These are phyloP conservation scores for Hyles lineata DNA, from an alignment of 2,888 invertebrate genomes.

Conservation along the genomic window DNA sequence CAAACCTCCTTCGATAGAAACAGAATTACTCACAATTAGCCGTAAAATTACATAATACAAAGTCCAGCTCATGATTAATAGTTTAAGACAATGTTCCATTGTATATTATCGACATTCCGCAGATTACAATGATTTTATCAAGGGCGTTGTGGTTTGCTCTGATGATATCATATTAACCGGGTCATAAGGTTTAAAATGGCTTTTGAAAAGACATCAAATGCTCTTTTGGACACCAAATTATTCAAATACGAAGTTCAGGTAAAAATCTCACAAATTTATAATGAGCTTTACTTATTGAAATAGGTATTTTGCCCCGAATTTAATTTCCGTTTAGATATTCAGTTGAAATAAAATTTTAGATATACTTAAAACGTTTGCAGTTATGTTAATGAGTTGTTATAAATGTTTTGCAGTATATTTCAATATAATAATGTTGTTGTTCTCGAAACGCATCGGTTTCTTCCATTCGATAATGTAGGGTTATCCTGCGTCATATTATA, in stretches of 20 bases:
- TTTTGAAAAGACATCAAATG: too few relatives aligned
- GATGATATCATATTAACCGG: not conserved
- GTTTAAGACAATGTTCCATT: conserved; percentile 3
- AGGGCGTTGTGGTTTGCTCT: conserved; percentile 4
- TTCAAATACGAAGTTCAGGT: too few relatives aligned
- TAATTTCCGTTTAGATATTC: too few relatives aligned
- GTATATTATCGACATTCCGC: not conserved
- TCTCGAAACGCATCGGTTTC: conserved; percentile 45
- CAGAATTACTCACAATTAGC: not conserved
- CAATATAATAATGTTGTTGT: conserved; percentile 36
- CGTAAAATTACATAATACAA: not conserved
- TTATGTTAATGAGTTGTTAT: not conserved
- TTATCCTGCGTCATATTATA: conserved; percentile 37
- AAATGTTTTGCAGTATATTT: conserved; percentile 16
- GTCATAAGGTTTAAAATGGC: not conserved
- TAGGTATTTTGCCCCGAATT: too few relatives aligned
- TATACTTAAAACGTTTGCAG: not conserved
- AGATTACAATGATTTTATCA: conserved; percentile 11
- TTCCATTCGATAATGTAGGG: conserved; percentile 51
- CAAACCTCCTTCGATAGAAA: not conserved
- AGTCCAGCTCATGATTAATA: not conserved
- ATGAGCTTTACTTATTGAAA: too few relatives aligned
- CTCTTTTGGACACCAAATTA: not conserved
- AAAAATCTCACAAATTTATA: too few relatives aligned
- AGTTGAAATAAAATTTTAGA: not conserved